Evolutionary conservation across 2,888 invertebrate genomes (phyloP), one percentile per base, ranked within the genome.

Genomic region (Aproaerema taeniolella): DNA sequence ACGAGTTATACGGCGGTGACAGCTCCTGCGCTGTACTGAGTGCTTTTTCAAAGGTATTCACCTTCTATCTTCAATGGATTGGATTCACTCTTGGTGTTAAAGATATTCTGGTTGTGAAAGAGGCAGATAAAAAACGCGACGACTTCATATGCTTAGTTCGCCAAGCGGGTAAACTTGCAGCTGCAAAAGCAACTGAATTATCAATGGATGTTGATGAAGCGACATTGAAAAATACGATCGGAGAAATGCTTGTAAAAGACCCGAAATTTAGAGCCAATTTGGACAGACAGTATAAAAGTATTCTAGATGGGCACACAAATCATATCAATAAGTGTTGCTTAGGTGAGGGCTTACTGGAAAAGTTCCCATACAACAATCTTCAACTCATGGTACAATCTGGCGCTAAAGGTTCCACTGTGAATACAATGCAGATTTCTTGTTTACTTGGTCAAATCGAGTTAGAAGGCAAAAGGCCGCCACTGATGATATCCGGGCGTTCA

Each of bases 381-480:
- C 98, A 99, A 70, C 76, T 99, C 53, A 99, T 99, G 98, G 98
- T 99, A 0, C 92, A 96, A 60, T 97, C 99, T 11, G 99, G 99
- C 45, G 99, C 99, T 0, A 99, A 99, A 77, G 99, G 98, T n/a
- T 96, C 98, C 0, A 93, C 95, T 39, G 99, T 98, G 0, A 99
- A 99, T 69, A 95, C 96, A 55, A 96, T 97, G 95, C 98, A 99
- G 83, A 99, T 99, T 61, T 99, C 99, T 0, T 98, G 98, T 75
- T 87, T 98, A 24, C 88, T 99, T 8, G 99, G 99, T 0, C 99
- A 99, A 82, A 99, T 99, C 58, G 99, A 99, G 71, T 89, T 99
- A 73, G 99, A 99, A 88, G 99, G 99, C 20, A 95, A 96, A 71
- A 89, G 99, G 38, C 99, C 99, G 5, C 98, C 98, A 0, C 69